Evolutionary conservation across 1,140 invertebrate species (phyloP).

Genomic region (Diabrotica undecimpunctata): DNA sequence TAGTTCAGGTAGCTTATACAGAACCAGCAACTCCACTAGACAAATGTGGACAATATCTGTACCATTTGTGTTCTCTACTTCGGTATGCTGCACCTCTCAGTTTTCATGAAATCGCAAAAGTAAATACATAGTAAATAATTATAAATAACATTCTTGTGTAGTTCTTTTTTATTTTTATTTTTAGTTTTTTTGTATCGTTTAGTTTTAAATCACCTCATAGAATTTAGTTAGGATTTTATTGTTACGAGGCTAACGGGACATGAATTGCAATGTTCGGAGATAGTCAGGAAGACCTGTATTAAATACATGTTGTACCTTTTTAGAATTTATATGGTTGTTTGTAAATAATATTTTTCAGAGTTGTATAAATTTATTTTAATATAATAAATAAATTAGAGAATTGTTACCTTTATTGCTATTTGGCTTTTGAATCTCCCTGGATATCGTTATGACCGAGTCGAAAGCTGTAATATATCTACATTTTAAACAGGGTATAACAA

Average conservation of each 20-base stretch:
- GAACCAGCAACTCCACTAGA: too few relatives aligned
- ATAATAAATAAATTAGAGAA: constrained; percentile 28
- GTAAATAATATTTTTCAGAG: constrained; percentile 36
- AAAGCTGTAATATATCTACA: too few relatives aligned
- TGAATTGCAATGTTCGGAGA: constrained; percentile 31
- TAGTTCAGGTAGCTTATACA: too few relatives aligned
- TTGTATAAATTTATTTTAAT: constrained; percentile 40
- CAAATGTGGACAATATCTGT: background rate
- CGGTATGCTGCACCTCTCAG: too few relatives aligned
- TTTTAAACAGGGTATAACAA: too few relatives aligned
- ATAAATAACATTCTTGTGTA: background rate
- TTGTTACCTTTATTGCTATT: background rate
- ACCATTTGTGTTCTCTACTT: constrained; percentile 7
- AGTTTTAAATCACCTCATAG: background rate
- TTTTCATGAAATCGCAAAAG: too few relatives aligned
- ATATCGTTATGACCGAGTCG: too few relatives aligned
- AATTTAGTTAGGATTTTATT: background rate
- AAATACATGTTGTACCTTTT: constrained; percentile 29
- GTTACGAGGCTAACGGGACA: constrained; percentile 37
- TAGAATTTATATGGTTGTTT: constrained; percentile 32
- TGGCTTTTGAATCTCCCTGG: too few relatives aligned
- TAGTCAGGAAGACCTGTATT: background rate
- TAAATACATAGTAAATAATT: background rate
- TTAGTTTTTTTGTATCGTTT: background rate
- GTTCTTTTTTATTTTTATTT: background rate